phyloP scores from a whole-genome alignment of 2,888 invertebrate species.

The Melinopterus prodromus region DNA sequence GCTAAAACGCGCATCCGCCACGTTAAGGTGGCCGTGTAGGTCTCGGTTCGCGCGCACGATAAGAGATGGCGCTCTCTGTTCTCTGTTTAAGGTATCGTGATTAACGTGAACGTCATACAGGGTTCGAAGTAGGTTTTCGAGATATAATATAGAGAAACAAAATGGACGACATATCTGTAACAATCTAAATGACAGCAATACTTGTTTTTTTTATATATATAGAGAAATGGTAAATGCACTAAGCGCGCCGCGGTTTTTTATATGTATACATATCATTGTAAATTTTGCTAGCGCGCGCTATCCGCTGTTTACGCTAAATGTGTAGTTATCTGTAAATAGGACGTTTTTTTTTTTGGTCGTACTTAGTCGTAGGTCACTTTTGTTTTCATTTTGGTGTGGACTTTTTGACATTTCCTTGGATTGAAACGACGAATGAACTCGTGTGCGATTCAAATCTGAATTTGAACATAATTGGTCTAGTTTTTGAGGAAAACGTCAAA shows the following conservation, averaged over 20 bases:
- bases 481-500: no score
- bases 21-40: neutral
- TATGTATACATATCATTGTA: slow-evolving; percentile 52
- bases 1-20: neutral
- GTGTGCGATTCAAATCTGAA: neutral
- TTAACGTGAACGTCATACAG: neutral
- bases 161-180: slow-evolving; percentile 19
- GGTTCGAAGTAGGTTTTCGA: slow-evolving; percentile 5
- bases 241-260: neutral
- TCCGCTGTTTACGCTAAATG: slow-evolving; percentile 38
- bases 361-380: neutral
- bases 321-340: slow-evolving; percentile 47
- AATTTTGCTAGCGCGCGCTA: slow-evolving; percentile 39
- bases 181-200: slow-evolving; percentile 26
- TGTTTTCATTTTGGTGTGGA: neutral
- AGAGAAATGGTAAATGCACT: slow-evolving; percentile 4
- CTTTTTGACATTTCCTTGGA: neutral
- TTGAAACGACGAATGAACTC: no score
- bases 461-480: no score
- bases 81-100: neutral
- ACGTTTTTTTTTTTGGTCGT: slow-evolving; percentile 10
- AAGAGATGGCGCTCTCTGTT: neutral
- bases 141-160: neutral
- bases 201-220: slow-evolving; percentile 13
- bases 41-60: neutral